phyloP scores from a whole-genome alignment of 1,140 invertebrate species.

The Halictus rubicundus region DNA sequence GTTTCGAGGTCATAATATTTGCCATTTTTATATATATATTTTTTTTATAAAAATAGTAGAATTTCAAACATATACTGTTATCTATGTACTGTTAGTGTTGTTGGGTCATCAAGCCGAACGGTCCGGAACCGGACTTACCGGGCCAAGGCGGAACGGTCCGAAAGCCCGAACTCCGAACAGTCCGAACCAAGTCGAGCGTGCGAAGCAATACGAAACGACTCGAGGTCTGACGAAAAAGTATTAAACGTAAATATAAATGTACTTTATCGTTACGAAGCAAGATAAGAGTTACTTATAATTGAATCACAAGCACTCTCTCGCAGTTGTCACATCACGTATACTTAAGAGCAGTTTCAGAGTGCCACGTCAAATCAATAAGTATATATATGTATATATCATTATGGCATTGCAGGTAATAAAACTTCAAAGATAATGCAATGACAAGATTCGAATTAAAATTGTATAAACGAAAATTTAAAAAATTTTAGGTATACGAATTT shows the following conservation, averaged over 20 bases:
- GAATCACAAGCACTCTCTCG: neutral
- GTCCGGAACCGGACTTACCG: no score
- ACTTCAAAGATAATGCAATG: neutral
- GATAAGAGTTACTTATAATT: conserved; percentile 32
- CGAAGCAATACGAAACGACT: no score
- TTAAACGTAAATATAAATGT: neutral
- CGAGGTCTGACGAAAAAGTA: no score
- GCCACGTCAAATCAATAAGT: conserved; percentile 23
- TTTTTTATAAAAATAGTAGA: neutral
- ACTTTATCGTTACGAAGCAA: neutral
- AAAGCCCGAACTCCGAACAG: no score
- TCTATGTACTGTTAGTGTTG: no score
- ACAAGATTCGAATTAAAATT: conserved; percentile 6
- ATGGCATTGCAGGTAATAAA: conserved; percentile 66
- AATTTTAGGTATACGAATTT: conserved; percentile 87
- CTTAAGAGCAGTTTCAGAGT: neutral
- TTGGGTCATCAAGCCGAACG: no score
- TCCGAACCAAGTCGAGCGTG: no score
- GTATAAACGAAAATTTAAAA: conserved; percentile 12
- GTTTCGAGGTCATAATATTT: neutral
- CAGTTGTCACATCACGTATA: neutral
- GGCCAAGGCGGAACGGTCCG: no score
- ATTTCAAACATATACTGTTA: neutral
- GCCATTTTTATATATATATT: neutral
- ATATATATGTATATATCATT: neutral